phyloP scores from a whole-genome alignment of 1,140 invertebrate genomes.

The Ephestia elutella region DNA sequence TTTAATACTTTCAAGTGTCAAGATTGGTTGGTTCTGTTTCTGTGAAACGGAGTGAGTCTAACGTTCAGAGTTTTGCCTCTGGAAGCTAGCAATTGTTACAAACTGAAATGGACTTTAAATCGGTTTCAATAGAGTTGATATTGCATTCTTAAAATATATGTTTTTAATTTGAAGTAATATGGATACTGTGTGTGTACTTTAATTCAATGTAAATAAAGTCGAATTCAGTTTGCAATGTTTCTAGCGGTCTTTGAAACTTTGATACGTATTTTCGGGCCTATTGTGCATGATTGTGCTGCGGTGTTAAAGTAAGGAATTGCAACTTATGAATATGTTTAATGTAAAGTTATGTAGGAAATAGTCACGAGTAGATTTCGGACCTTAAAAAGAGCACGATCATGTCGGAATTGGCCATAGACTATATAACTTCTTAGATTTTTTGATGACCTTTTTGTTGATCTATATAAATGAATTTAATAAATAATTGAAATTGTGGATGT shows the following conservation, averaged over 20 bases:
- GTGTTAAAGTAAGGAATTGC: conserved; percentile 7
- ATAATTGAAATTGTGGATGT: neutral
- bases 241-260: neutral
- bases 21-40: conserved; percentile 18
- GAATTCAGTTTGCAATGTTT: neutral
- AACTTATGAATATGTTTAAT: conserved; percentile 11
- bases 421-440: conserved; percentile 1
- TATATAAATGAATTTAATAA: neutral
- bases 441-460: neutral
- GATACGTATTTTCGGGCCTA: neutral
- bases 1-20: conserved; percentile 14
- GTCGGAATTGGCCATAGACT: neutral
- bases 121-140: neutral
- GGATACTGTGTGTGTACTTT: too few relatives aligned
- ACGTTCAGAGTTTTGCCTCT: neutral
- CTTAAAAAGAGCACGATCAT: conserved; percentile 8
- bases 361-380: neutral
- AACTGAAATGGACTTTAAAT: neutral
- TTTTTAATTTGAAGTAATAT: too few relatives aligned
- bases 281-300: conserved; percentile 9
- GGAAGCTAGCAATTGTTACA: neutral
- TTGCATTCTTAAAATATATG: neutral
- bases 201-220: neutral
- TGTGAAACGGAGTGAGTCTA: conserved; percentile 5
- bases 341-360: conserved; percentile 4